These are phyloP conservation scores for Zoanthus sansibaricus DNA, from an alignment of 92 coral and sea anemone species.

Conservation along the genomic window DNA sequence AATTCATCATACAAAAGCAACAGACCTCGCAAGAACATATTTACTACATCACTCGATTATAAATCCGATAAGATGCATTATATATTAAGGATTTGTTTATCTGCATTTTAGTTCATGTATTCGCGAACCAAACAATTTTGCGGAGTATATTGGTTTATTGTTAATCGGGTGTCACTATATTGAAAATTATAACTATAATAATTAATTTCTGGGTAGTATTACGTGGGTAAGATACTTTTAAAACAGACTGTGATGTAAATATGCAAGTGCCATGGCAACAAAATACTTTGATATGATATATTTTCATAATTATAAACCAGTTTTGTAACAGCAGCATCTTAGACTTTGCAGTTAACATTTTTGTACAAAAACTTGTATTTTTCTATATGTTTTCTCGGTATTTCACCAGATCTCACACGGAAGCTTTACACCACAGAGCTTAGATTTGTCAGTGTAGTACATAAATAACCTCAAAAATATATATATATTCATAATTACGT, in stretches of 20 bases:
- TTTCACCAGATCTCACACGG: background rate
- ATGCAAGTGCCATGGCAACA: background rate
- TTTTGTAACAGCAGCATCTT: background rate
- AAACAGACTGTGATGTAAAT: background rate
- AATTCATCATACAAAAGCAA: too few relatives aligned
- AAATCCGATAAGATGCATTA: too few relatives aligned
- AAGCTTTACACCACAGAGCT: background rate
- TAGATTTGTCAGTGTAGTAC: background rate
- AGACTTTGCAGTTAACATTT: background rate
- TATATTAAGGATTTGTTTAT: too few relatives aligned
- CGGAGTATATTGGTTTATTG: background rate
- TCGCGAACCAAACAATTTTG: too few relatives aligned
- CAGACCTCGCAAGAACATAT: too few relatives aligned
- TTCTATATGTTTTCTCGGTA: background rate
- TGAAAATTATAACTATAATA: background rate
- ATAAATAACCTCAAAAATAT: background rate
- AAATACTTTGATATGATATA: background rate
- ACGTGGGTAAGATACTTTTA: background rate
- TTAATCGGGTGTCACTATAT: background rate
- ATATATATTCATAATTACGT: too few relatives aligned
- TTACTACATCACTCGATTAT: too few relatives aligned
- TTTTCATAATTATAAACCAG: background rate
- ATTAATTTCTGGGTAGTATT: background rate
- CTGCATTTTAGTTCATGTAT: too few relatives aligned
- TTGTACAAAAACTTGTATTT: constrained; percentile 13